Evolutionary conservation across 2,113 vertebrate genomes (phyloP).

Genomic region (Scophthalmus maximus): DNA sequence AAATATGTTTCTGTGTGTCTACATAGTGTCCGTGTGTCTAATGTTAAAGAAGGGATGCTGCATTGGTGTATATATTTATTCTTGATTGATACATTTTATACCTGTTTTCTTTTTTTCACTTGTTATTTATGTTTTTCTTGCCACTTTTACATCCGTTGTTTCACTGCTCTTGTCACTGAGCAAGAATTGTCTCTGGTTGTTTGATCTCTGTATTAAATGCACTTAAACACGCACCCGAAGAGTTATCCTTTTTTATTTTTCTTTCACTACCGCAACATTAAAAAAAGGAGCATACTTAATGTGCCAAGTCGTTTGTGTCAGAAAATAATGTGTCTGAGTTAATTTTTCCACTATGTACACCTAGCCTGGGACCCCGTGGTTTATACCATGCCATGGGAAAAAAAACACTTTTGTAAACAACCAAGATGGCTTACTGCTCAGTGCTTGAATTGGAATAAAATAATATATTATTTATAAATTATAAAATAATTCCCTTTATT

Average conservation of each 20-base stretch:
- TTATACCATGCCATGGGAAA: too few species aligned
- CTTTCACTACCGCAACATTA: neutral
- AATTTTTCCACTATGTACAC: too few species aligned
- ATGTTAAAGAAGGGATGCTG: conserved; percentile 51
- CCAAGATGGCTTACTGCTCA: too few species aligned
- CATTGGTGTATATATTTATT: conserved; percentile 73
- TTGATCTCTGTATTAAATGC: conserved; percentile 70
- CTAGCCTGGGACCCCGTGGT: too few species aligned
- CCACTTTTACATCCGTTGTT: neutral
- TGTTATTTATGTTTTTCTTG: conserved; percentile 72
- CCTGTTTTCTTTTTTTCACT: conserved; percentile 8
- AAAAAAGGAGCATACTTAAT: neutral
- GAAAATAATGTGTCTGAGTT: too few species aligned
- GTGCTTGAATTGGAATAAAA: too few species aligned
- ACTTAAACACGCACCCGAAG: conserved; percentile 58
- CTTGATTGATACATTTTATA: conserved; percentile 45
- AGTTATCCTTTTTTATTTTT: conserved; percentile 9
- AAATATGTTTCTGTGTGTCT: conserved; percentile 25
- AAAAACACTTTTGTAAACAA: too few species aligned
- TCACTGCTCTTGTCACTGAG: conserved; percentile 25
- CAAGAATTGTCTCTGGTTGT: conserved; percentile 11
- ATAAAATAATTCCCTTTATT: too few species aligned
- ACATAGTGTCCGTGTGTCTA: conserved; percentile 3
- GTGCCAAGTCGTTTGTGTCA: neutral
- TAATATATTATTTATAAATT: too few species aligned